phyloP scores from a whole-genome alignment of 2,888 invertebrate genomes.

The Catocala sponsa region DNA sequence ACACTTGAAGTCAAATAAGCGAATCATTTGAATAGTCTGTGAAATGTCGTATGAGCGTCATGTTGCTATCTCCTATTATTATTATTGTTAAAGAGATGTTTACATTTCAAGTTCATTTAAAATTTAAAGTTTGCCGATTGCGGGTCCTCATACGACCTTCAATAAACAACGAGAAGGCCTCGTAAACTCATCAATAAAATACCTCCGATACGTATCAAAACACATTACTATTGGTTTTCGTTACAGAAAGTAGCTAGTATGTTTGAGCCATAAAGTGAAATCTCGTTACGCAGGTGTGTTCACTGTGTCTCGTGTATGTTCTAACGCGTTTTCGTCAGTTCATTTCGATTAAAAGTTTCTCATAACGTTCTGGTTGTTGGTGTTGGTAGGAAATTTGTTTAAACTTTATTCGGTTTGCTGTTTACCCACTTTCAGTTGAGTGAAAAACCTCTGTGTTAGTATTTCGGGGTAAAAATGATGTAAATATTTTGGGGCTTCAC shows the following conservation, averaged over 20 bases:
- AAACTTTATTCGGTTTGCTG: conserved; percentile 32
- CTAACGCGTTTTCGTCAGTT: conserved; percentile 54
- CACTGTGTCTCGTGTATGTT: conserved; percentile 41
- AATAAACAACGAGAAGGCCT: too few species aligned
- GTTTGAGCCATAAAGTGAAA: conserved; percentile 25
- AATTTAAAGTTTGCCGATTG: too few species aligned
- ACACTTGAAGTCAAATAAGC: too few species aligned
- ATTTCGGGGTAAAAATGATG: not conserved
- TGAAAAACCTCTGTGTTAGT: not conserved
- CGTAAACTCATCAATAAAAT: too few species aligned
- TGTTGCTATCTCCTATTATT: too few species aligned
- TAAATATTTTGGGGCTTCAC: not conserved
- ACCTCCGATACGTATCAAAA: too few species aligned
- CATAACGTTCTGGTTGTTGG: conserved; percentile 52
- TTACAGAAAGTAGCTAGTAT: not conserved
- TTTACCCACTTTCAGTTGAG: conserved; percentile 37
- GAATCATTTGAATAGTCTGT: too few species aligned
- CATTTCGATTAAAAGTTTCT: conserved; percentile 74
- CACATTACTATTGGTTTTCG: too few species aligned
- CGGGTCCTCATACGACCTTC: too few species aligned
- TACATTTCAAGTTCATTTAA: too few species aligned
- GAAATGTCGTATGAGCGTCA: too few species aligned
- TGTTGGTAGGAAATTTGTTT: conserved; percentile 47
- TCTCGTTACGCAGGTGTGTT: conserved; percentile 55
- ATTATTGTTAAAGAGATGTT: too few species aligned